Base-by-base conservation (phyloP, 2,113 vertebrate genomes). In the Saguinus imperator region DNA sequence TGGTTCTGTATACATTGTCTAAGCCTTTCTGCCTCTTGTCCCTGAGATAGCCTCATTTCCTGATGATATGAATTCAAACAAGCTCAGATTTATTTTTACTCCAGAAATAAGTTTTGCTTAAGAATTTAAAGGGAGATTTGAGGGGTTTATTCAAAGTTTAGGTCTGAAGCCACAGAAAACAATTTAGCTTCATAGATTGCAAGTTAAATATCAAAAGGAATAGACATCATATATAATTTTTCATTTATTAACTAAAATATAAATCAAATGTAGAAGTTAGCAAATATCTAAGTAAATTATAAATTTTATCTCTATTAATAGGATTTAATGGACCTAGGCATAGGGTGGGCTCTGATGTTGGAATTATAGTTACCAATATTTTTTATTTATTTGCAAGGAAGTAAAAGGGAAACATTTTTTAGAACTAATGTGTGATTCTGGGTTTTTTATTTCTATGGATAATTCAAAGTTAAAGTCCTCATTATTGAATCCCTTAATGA, bases 1-100 rank as follows among this genome's bases (percentile, higher is more conserved):
- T 75, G 5, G 11, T 57, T 92, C 84, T 70, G 0, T 79, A 27
- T 80, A 10, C 40, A 43, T 55, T 52, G 11, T 10, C 9, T 92
- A 81, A 92, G 27, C 8, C 45, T 64, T 95, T 75, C 48, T 16
- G 84, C 32, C 14, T 84, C 37, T 70, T 82, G 25, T 6, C 9
- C 25, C 57, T 25, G 12, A 81, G 40, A 55, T 75, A 66, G 48
- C 4, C 58, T 8, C 48, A 70, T 93, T 96, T 94, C 90, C 93
- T 91, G 77, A 89, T n/a, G 11, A 75, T 84, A 81, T 35, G n/a
- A 94, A 88, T 79, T 94, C 94, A 91, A 86, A 89, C n/a, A 72
- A 89, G 21, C 4, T 21, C 77, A 35, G 70, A 18, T 85, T 90
- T 93, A 94, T 43, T 70, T 87, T 91, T 81, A 35, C 32, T 93